Evolutionary conservation across 2,797 vertebrate genomes (phyloP).

Genomic region (Sebastes dallii): DNA sequence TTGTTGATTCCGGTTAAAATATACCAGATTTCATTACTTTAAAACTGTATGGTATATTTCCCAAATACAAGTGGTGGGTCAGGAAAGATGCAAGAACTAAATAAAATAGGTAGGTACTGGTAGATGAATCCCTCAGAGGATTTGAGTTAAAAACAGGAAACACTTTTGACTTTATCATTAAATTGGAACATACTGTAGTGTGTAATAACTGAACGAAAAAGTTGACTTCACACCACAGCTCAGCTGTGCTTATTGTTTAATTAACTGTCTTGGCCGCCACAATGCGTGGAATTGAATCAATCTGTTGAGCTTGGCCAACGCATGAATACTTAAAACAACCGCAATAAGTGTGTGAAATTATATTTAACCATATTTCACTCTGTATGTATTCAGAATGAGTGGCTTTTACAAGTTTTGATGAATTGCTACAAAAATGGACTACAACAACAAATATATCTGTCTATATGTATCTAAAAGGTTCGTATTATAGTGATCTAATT

Average conservation of each 20-base stretch:
- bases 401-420: not conserved
- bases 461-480: not conserved
- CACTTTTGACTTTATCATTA: not conserved
- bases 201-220: constrained; percentile 2
- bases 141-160: not conserved
- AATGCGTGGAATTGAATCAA: constrained; percentile 25
- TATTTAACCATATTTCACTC: not conserved
- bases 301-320: constrained; percentile 20
- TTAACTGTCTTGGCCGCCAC: constrained; percentile 21
- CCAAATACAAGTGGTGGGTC: not conserved
- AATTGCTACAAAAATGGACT: not conserved
- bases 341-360: constrained; percentile 2
- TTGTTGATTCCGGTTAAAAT: not conserved
- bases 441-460: not conserved
- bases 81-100: not conserved
- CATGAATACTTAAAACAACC: constrained; percentile 5
- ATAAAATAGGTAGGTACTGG: not conserved
- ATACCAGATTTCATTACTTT: not conserved
- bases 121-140: not conserved
- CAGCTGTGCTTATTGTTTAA: constrained; percentile 23
- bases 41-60: not conserved
- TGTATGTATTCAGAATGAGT: not conserved
- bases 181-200: not conserved
- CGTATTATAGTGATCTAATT: not conserved
- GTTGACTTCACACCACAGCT: constrained; percentile 1